Evolutionary conservation across 1,140 invertebrate species (phyloP).

Genomic region (Holotrichia oblita): DNA sequence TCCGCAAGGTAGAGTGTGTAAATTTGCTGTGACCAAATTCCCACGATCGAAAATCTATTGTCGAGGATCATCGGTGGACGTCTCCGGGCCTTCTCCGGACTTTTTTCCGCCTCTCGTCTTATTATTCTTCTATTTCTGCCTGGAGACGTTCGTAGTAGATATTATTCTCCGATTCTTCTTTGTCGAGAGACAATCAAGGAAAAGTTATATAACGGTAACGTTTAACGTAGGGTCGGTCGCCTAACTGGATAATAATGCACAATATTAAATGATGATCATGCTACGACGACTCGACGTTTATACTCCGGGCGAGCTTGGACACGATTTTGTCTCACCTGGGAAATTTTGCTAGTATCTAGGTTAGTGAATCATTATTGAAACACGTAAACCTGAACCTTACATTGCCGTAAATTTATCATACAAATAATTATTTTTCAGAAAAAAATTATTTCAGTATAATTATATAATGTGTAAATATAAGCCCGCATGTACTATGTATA

Average conservation of each 20-base stretch:
- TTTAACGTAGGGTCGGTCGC: slow-evolving; percentile 4
- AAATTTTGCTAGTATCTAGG: slow-evolving; percentile 7
- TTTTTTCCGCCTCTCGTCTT: slow-evolving; percentile 1
- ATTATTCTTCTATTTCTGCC: neutral
- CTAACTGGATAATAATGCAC: slow-evolving; percentile 22
- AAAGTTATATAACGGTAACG: slow-evolving; percentile 29
- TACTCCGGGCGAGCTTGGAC: neutral
- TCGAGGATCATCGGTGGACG: slow-evolving; percentile 16
- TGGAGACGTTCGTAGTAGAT: neutral
- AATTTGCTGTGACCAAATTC: slow-evolving; percentile 31
- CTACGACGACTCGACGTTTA: neutral
- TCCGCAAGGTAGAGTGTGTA: slow-evolving; percentile 23
- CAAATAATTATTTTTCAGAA: too few relatives aligned
- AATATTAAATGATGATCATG: slow-evolving; percentile 27
- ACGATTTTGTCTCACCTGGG: slow-evolving; percentile 24
- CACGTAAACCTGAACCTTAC: neutral
- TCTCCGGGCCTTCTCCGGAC: slow-evolving; percentile 17
- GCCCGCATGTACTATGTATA: too few relatives aligned
- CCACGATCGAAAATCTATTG: slow-evolving; percentile 35
- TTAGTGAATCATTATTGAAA: slow-evolving; percentile 9
- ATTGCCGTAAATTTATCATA: too few relatives aligned
- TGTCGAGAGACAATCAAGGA: neutral
- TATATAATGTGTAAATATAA: too few relatives aligned
- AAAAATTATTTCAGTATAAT: too few relatives aligned
- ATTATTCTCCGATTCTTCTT: slow-evolving; percentile 14